Evolutionary conservation across 2,888 invertebrate species (phyloP).

Genomic region (Drosophila meridionalis): DNA sequence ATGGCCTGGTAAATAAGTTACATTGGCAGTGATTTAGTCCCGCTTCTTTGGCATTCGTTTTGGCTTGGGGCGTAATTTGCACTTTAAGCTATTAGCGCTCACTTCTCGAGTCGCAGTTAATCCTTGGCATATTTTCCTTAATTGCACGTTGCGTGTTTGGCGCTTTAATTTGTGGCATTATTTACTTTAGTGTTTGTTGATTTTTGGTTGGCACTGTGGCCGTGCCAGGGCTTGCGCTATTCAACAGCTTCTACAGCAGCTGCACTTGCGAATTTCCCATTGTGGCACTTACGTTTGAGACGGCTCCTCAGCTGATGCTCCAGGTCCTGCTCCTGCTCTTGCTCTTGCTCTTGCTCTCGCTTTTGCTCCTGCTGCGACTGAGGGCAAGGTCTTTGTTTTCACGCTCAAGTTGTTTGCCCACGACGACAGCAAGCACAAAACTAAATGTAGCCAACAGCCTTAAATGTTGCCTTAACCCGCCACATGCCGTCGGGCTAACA

Average conservation of each 20-base stretch:
- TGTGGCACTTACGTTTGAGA: constrained; percentile 37
- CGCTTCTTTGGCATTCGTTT: neutral
- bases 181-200: constrained; percentile 23
- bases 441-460: constrained; percentile 46
- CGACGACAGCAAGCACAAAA: constrained; percentile 25
- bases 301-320: constrained; percentile 9
- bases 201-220: constrained; percentile 38
- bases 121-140: constrained; percentile 12
- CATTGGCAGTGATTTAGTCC: neutral
- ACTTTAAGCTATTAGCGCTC: constrained; percentile 3
- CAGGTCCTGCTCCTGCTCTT: too few relatives aligned
- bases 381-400: constrained; percentile 53
- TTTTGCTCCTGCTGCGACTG: constrained; percentile 5
- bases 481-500: constrained; percentile 37
- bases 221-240: constrained; percentile 34
- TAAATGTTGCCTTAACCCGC: constrained; percentile 62
- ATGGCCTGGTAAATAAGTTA: neutral
- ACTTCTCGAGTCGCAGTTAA: constrained; percentile 26
- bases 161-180: constrained; percentile 32
- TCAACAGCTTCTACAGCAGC: constrained; percentile 46
- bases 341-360: too few relatives aligned
- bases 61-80: constrained; percentile 1
- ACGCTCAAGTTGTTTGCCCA: constrained; percentile 49
- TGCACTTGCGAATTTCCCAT: constrained; percentile 39
- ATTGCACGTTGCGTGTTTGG: constrained; percentile 6